These are phyloP conservation scores for Saguinus imperator DNA, from an alignment of 2,113 vertebrate genomes.

Conservation along the genomic window DNA sequence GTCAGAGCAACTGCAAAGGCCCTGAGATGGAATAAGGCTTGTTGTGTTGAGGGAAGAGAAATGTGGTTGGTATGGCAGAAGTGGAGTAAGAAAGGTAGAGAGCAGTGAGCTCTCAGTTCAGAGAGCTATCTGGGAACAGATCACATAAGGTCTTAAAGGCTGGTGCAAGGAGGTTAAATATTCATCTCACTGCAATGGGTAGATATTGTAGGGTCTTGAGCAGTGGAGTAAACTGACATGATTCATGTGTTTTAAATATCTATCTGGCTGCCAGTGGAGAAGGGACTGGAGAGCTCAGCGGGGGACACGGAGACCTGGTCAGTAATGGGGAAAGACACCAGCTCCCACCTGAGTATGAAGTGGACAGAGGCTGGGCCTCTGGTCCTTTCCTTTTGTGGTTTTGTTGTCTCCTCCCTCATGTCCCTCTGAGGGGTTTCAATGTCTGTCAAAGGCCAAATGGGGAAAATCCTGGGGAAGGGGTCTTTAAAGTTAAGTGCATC, in stretches of 20 bases:
- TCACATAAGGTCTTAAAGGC: background rate
- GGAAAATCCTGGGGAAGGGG: background rate
- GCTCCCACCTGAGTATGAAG: background rate
- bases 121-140: background rate
- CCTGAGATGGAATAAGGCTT: background rate
- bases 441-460: background rate
- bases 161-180: background rate
- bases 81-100: fast-evolving
- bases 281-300: background rate
- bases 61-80: fast-evolving
- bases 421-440: background rate
- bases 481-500: background rate
- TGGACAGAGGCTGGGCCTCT: background rate
- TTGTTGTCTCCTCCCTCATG: fast-evolving
- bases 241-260: background rate
- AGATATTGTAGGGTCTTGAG: background rate
- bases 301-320: background rate
- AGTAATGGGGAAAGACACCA: fast-evolving
- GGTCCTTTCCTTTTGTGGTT: background rate
- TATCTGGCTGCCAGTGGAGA: background rate
- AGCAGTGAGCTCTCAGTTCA: fast-evolving
- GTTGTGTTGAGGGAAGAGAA: background rate
- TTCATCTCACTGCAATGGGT: background rate
- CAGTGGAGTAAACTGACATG: background rate
- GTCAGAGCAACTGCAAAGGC: background rate